A percentile compares a stretch with the other conserved stretches of the same genome.
These are phyloP conservation scores for Caiman crocodilus DNA, from an alignment of 2,797 vertebrate species.

Conservation along the genomic window DNA sequence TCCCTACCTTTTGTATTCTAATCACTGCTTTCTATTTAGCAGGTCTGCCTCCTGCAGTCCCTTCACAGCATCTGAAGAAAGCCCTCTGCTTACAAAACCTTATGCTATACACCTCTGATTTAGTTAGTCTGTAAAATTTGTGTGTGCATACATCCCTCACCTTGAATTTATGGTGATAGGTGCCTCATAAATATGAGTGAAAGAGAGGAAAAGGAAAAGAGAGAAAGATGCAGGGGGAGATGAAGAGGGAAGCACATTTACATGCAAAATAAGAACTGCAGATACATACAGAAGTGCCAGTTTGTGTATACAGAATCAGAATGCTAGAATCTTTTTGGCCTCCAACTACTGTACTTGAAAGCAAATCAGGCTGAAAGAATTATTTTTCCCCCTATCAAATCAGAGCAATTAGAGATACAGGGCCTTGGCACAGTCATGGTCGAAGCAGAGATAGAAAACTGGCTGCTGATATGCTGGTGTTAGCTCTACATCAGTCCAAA, in stretches of 20 bases:
- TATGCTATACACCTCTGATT: too few relatives aligned
- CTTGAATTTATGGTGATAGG: not conserved
- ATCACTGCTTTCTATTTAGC: too few relatives aligned
- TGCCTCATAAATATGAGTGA: not conserved
- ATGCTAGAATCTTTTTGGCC: not conserved
- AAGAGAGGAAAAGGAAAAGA: not conserved
- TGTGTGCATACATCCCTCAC: constrained; percentile 14
- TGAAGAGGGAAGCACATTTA: not conserved
- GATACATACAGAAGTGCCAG: constrained; percentile 38
- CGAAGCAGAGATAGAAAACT: not conserved
- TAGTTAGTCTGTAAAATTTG: not conserved
- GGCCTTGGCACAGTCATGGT: not conserved
- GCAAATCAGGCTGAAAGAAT: not conserved
- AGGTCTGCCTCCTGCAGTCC: too few relatives aligned
- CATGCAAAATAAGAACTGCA: constrained; percentile 20
- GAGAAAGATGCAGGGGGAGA: not conserved
- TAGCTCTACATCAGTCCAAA: not conserved
- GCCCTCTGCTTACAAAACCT: too few relatives aligned
- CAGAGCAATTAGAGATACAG: not conserved
- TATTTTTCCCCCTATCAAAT: not conserved
- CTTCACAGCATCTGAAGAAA: too few relatives aligned
- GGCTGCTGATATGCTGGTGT: not conserved
- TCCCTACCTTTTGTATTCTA: too few relatives aligned
- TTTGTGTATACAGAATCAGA: constrained; percentile 14
- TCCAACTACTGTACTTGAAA: not conserved